phyloP scores from a whole-genome alignment of 2,888 invertebrate species.

The Tenthredo mesomela region DNA sequence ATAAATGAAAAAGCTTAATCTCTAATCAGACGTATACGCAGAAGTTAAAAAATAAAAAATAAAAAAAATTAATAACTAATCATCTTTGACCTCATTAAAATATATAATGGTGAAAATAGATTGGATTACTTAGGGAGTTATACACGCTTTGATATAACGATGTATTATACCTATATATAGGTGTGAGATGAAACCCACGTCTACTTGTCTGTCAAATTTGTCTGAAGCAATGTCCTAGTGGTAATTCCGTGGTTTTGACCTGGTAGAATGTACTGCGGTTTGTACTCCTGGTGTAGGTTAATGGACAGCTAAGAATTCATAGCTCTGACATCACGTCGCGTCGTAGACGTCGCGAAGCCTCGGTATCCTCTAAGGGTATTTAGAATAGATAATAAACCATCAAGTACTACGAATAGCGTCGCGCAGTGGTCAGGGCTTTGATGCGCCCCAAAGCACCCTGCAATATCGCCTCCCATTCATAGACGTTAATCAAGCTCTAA shows the following conservation, averaged over 20 bases:
- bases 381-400: conserved; percentile 22
- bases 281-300: background rate
- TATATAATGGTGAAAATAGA: background rate
- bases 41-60: background rate
- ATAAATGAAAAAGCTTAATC: background rate
- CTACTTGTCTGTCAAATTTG: conserved; percentile 19
- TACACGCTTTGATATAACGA: background rate
- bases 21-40: background rate
- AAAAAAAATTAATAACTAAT: background rate
- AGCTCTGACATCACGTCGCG: conserved; percentile 15
- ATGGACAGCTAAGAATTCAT: conserved; percentile 38
- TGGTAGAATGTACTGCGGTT: conserved; percentile 16
- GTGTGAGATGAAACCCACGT: background rate
- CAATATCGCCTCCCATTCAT: conserved; percentile 66
- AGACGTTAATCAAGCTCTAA: conserved; percentile 71
- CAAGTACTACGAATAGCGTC: background rate
- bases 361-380: background rate
- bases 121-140: background rate
- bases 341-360: background rate
- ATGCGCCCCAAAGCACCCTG: conserved; percentile 56
- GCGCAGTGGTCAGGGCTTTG: background rate
- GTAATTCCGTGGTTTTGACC: conserved; percentile 14
- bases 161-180: background rate
- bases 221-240: conserved; percentile 8
- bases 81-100: background rate